Percentiles rank a stretch among this genome's conserved stretches.
phyloP scores from a whole-genome alignment of 2,113 vertebrate species.

The Crotalus tigris region DNA sequence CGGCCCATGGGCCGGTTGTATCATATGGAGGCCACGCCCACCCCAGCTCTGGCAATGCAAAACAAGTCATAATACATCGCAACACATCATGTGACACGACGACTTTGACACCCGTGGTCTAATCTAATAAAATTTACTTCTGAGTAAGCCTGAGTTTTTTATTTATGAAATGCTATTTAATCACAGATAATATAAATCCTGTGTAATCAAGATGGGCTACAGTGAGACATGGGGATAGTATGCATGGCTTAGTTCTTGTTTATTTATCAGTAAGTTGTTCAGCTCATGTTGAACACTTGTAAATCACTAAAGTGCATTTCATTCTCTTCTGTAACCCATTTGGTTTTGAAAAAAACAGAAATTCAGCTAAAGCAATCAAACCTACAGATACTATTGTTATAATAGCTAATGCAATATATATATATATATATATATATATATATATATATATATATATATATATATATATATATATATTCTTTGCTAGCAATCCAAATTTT shows the following conservation, averaged over 20 bases:
- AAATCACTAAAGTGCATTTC: constrained; percentile 16
- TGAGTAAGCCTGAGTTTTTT: background rate
- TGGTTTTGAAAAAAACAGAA: constrained; percentile 28
- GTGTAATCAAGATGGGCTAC: background rate
- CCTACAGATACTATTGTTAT: constrained; percentile 13
- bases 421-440: too few species aligned
- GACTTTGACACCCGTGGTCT: too few species aligned
- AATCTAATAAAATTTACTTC: background rate
- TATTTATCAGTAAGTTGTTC: background rate
- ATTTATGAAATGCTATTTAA: background rate
- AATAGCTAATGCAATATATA: too few species aligned
- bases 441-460: too few species aligned
- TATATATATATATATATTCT: too few species aligned
- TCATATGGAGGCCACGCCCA: too few species aligned
- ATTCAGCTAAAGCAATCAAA: constrained; percentile 40
- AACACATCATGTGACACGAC: too few species aligned
- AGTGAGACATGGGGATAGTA: background rate
- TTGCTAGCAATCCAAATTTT: too few species aligned
- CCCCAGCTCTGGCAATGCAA: too few species aligned
- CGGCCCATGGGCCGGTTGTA: too few species aligned
- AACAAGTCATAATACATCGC: too few species aligned
- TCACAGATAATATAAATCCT: background rate
- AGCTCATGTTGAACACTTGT: background rate
- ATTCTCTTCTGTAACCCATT: constrained; percentile 21
- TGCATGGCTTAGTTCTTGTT: background rate